Percentiles rank a stretch among this genome's conserved stretches.
These are phyloP conservation scores for Idaea dimidiata DNA, from an alignment of 2,888 invertebrate genomes.

Conservation along the genomic window DNA sequence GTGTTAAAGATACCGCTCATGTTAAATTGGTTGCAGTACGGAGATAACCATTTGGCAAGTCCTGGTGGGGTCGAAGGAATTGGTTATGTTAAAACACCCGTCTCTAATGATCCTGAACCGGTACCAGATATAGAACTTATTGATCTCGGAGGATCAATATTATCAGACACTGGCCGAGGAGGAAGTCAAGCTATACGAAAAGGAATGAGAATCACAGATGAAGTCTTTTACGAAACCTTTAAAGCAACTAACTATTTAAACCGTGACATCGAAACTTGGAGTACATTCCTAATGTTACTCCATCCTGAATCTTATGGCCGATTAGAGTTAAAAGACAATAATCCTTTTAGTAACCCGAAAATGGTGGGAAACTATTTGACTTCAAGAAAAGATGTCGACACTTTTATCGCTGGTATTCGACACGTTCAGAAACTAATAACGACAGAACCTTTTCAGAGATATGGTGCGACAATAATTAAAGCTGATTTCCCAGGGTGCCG, in stretches of 20 bases:
- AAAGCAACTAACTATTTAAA: conserved; percentile 64
- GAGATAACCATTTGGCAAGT: conserved; percentile 69
- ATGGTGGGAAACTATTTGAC: conserved; percentile 90
- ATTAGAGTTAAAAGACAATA: conserved; percentile 84
- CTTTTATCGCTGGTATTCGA: conserved; percentile 82
- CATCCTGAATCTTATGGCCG: conserved; percentile 88
- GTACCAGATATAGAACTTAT: conserved; percentile 86
- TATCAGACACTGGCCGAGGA: conserved; percentile 77
- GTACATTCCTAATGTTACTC: conserved; percentile 84
- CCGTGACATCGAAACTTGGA: conserved; percentile 76
- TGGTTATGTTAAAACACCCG: conserved; percentile 82
- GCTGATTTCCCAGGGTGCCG: conserved; percentile 78
- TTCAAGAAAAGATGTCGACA: conserved; percentile 81
- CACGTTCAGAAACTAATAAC: conserved; percentile 79
- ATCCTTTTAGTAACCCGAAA: conserved; percentile 88
- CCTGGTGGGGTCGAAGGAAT: conserved; percentile 86
- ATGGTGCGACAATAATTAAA: conserved; percentile 77
- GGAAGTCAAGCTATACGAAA: conserved; percentile 68
- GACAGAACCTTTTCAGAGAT: conserved; percentile 81
- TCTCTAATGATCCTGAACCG: conserved; percentile 78
- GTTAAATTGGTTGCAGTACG: conserved; percentile 57
- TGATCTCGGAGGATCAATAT: conserved; percentile 82
- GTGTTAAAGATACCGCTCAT: conserved; percentile 33
- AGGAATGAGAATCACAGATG: conserved; percentile 79
- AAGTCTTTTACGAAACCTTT: conserved; percentile 79